Evolutionary conservation across 1,140 invertebrate species (phyloP), one percentile per base, ranked within the genome.

Genomic region (Dreissena rostriformis): DNA sequence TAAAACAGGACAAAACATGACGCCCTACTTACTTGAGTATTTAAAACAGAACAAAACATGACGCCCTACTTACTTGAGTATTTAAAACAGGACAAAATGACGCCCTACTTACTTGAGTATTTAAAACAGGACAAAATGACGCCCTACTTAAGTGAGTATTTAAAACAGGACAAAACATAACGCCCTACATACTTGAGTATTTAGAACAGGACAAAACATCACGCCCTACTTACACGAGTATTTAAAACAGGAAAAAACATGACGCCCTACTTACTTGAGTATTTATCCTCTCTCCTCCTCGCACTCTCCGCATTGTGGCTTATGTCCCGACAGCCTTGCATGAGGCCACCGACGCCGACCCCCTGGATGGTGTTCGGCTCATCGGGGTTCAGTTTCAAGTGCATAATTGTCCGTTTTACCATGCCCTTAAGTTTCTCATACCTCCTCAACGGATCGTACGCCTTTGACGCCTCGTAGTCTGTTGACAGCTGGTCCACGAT

Each of bases 391-490:
- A 92, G 85, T 39, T 86, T 86, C 19, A 92, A 80, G 77, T 92
- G 91, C 51, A 92, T 82, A n/a, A 92, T 86, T 11, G 90, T 90
- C 71, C 91, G 79, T 72, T 92, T 92, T 6, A 91, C 84, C 90
- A 92, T 90, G n/a, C 89, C 90, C 81, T 92, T 91, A 24, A 90
- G 66, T 75, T 86, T 86, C 66, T 87, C 87, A 75, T 92, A 92
- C 0, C 91, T 85, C 10, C 91, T 86, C n/a, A 92, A 52, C 15
- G 90, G 90, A 79, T 92, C 91, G n/a, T 88, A 90, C 53, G 90
- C 88, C 82, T 92, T 92, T 22, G 90, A 89, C 57, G 89, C 87
- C 53, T 91, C 91, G 74, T 92, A 92, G 51, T 92, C 91, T 52
- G 86, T 83, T 51, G 65, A 66, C 29, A 92, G 87, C 74, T 90